A percentile compares a stretch with the other conserved stretches of the same genome.
These are phyloP conservation scores for Petrophora chlorosata DNA, from an alignment of 2,888 invertebrate species.

Conservation along the genomic window DNA sequence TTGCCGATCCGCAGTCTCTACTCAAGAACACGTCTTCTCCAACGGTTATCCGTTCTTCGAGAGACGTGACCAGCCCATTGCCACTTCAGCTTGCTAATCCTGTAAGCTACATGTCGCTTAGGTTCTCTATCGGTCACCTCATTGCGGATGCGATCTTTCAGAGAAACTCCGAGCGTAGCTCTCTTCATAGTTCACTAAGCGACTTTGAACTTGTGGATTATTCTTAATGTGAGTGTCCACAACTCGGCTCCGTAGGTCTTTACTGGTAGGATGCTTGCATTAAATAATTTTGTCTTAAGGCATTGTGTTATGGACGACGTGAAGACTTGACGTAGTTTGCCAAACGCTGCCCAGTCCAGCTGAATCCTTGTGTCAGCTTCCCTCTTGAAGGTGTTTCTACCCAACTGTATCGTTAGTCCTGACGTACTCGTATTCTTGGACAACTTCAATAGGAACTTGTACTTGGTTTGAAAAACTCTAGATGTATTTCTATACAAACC, in stretches of 20 bases:
- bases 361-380: too few relatives aligned
- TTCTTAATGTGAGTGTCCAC: not conserved
- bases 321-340: too few relatives aligned
- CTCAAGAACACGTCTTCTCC: not conserved
- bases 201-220: not conserved
- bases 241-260: not conserved
- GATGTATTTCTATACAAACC: too few relatives aligned
- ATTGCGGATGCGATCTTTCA: not conserved
- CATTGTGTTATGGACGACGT: too few relatives aligned
- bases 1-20: not conserved
- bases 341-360: too few relatives aligned
- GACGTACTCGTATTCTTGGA: too few relatives aligned
- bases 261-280: not conserved
- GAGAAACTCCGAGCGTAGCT: not conserved
- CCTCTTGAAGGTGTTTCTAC: too few relatives aligned
- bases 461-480: too few relatives aligned
- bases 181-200: not conserved
- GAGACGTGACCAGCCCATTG: not conserved
- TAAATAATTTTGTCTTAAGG: too few relatives aligned
- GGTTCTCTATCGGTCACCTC: not conserved
- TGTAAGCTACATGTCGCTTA: not conserved
- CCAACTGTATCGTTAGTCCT: too few relatives aligned
- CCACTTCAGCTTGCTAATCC: constrained; percentile 1
- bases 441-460: too few relatives aligned
- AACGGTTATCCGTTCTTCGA: not conserved